Evolutionary conservation across 2,888 invertebrate species (phyloP).

Genomic region (Drosophila robusta): DNA sequence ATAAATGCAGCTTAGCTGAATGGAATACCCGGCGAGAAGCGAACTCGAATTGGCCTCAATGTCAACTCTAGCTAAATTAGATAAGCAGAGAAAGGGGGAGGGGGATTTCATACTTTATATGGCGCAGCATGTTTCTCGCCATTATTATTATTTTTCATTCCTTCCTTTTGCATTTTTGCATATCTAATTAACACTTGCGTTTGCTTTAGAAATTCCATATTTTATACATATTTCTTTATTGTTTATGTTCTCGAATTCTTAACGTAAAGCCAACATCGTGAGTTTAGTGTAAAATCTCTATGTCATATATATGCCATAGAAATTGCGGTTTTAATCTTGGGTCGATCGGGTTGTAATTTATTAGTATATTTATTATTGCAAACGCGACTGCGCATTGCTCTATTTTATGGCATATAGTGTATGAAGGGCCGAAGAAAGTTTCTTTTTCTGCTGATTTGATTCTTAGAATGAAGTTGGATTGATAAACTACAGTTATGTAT

Average conservation of each 20-base stretch:
- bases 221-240: slow-evolving; percentile 7
- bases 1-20: slow-evolving; percentile 26
- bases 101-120: slow-evolving; percentile 20
- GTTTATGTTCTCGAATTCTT: background rate
- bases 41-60: slow-evolving; percentile 40
- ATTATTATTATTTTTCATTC: slow-evolving; percentile 6
- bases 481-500: no score
- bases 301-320: background rate
- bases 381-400: no score
- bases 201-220: slow-evolving; percentile 15
- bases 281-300: background rate
- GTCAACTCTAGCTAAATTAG: slow-evolving; percentile 29
- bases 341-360: no score
- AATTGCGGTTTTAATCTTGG: background rate
- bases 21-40: slow-evolving; percentile 31
- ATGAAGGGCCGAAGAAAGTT: no score
- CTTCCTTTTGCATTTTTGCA: slow-evolving; percentile 35
- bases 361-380: no score
- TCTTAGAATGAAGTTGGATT: no score
- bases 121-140: slow-evolving; percentile 22
- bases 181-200: slow-evolving; percentile 54
- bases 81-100: background rate
- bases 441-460: no score
- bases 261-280: background rate
- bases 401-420: no score